Conservation (phyloP, 2,888 invertebrate genomes). For the Pachycephus smyrnensis region DNA sequence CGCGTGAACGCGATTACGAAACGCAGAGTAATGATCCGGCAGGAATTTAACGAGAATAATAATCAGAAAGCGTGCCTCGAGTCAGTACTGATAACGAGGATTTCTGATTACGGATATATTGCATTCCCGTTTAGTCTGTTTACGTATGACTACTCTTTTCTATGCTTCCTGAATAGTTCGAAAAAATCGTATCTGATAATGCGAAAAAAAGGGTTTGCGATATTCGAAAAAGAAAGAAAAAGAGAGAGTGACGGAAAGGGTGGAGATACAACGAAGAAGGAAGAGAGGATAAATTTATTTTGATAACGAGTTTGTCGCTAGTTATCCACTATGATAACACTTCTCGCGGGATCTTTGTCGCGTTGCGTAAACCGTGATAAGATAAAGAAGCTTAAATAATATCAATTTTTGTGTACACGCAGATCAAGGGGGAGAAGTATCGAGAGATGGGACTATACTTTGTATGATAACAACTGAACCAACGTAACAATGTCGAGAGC, state of each 20-base stretch:
- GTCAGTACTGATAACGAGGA: neutral
- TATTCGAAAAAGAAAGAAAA: neutral
- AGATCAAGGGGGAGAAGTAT: neutral
- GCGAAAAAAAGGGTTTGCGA: neutral
- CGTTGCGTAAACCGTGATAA: conserved; percentile 34
- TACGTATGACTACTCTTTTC: neutral
- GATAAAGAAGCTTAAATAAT: conserved; percentile 32
- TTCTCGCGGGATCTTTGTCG: conserved; percentile 27
- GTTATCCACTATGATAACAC: conserved; percentile 10
- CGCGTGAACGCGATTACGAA: neutral
- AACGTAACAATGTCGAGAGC: neutral
- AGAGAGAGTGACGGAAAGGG: neutral
- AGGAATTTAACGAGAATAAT: neutral
- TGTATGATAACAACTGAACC: neutral
- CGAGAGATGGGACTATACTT: neutral
- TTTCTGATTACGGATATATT: neutral
- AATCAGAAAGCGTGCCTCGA: neutral
- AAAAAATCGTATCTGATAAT: neutral
- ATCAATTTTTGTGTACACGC: conserved; percentile 28
- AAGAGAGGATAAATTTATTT: neutral
- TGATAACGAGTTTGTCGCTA: neutral
- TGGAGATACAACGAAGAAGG: neutral
- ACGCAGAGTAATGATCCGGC: neutral
- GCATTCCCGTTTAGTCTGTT: neutral
- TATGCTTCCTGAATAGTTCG: neutral